phyloP scores from a whole-genome alignment of 2,888 invertebrate species.

The Erebia epiphron region DNA sequence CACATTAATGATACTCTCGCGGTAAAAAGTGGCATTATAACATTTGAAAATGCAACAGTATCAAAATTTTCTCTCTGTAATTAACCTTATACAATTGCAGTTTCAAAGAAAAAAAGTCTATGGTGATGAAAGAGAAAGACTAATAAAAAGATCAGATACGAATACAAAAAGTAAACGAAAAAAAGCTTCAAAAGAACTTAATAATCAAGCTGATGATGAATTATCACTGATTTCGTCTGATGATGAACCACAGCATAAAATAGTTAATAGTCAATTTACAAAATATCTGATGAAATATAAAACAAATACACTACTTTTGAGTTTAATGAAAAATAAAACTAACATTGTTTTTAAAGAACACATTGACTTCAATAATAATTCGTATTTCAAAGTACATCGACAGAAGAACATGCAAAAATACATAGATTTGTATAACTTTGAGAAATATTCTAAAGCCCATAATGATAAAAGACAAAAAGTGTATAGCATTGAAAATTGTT shows the following conservation, averaged over 20 bases:
- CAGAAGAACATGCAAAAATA: neutral
- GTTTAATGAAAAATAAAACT: neutral
- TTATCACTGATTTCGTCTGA: neutral
- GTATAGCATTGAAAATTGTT: neutral
- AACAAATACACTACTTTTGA: neutral
- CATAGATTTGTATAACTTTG: neutral
- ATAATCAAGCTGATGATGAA: conserved; percentile 6
- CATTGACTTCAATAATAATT: neutral
- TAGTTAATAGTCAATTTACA: neutral
- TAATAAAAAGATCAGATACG: conserved; percentile 27
- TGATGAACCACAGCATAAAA: neutral
- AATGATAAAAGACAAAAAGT: neutral
- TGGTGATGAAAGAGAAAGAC: conserved; percentile 21
- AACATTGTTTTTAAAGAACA: neutral
- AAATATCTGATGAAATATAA: neutral
- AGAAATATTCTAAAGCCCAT: neutral
- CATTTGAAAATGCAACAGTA: neutral
- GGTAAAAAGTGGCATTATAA: neutral
- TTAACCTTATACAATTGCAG: conserved; percentile 7
- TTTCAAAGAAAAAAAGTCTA: neutral
- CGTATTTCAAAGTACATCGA: neutral
- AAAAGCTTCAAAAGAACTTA: neutral
- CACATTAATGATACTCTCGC: neutral
- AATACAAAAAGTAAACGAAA: conserved; percentile 12
- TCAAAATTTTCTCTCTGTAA: neutral